Percentiles rank a stretch among this genome's conserved stretches.
Conservation (phyloP, 2,113 vertebrate genomes). For the Perca flavescens region DNA sequence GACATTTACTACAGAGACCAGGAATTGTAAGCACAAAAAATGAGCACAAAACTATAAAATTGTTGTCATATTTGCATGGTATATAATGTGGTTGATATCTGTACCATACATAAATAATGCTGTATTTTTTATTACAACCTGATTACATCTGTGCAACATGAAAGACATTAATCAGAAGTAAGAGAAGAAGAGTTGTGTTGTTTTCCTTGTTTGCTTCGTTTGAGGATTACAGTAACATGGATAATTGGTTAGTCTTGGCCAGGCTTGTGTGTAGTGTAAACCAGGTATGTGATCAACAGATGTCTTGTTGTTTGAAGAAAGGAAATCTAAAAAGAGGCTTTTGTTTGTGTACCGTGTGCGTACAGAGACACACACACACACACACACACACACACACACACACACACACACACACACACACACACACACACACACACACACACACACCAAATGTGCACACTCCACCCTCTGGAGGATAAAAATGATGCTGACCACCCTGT, state of each 20-base stretch:
- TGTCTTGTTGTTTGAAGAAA: constrained; percentile 35
- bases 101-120: background rate
- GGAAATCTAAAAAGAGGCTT: constrained; percentile 1
- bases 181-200: background rate
- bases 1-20: background rate
- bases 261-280: constrained; percentile 13
- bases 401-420: constrained; percentile 26
- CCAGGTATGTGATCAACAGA: constrained; percentile 54
- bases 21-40: background rate
- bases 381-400: constrained; percentile 6
- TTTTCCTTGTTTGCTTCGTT: constrained; percentile 7
- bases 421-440: constrained; percentile 11
- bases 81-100: background rate
- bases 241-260: background rate
- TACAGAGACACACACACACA: constrained; percentile 17
- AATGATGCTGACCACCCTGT: constrained; percentile 73
- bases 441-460: constrained; percentile 12
- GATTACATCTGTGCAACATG: background rate
- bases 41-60: background rate
- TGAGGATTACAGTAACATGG: constrained; percentile 17
- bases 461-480: constrained; percentile 54
- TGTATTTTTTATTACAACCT: background rate
- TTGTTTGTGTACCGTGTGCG: constrained; percentile 4
- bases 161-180: background rate
- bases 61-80: background rate